Evolutionary conservation across 2,113 vertebrate species (phyloP), one percentile per base, ranked within the genome.

Genomic region (Mesoclemmys tuberculata): DNA sequence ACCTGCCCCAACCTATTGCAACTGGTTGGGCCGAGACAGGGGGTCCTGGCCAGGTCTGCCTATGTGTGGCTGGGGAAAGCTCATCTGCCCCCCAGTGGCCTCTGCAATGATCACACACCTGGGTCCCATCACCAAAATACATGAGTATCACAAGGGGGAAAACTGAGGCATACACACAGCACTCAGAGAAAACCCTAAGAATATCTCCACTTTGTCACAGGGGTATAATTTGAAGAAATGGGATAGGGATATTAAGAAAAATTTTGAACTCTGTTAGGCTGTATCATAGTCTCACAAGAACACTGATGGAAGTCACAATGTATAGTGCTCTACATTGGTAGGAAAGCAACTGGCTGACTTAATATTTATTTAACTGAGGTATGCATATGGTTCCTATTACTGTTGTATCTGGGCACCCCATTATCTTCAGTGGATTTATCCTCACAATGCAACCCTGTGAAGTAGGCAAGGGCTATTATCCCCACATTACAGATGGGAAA

Each of bases 371-470:
- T 38, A 75, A 56, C 55, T 56, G 51, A 41, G 68, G 16, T 41
- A 74, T 19, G 74, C 74, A 41, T 2, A 29, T 18, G 22, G 46
- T 13, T 19, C 52, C 68, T 61, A 38, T 77, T 77, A 44, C 41
- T 48, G 61, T 38, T 1, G 0, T 8, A 1, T 5, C 18, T 0
- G 0, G 35, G 74, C n/a, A 8, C 16, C 51, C 90, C 51, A 41
- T 74, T 27, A 6, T 8, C 56, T 84, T 55, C 54, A 82, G 18
- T 26, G 71, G 21, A 22, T 41, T 75, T 58, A 54, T 44, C 58
- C 51, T n/a, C 2, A 71, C 68, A 74, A 74, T 9, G 10, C 29
- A 5, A 52, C 84, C 86, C 74, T 56, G 22, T 0, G 0, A 80
- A 18, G 12, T n/a, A 71, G 10, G 19, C 18, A 41, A 13, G 48